Evolutionary conservation across 2,888 invertebrate species (phyloP), one percentile per base, ranked within the genome.

Genomic region (Cylindroiulus punctatus): DNA sequence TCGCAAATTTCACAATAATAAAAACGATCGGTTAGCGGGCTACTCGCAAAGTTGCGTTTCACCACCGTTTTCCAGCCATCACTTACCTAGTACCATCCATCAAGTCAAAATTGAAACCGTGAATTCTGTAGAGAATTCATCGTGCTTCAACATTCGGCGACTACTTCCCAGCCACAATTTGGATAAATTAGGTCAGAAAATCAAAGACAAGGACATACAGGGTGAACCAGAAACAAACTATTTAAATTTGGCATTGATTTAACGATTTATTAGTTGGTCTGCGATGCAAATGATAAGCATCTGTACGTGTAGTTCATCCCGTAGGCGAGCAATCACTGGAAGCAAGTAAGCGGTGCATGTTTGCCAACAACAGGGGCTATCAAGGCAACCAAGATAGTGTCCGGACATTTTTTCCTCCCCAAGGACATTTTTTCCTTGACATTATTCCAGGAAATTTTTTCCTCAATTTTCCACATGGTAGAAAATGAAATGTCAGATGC

Each of bases 251-350:
- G 57, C 7, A 17, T 14, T 17, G 57, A 57, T 7, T 57, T n/a
- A 57, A n/a, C 7, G n/a, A n/a, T n/a, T n/a, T n/a, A n/a, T n/a
- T n/a, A n/a, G n/a, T n/a, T n/a, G n/a, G n/a, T n/a, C n/a, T n/a
- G n/a, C n/a, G n/a, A n/a, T n/a, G n/a, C n/a, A n/a, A n/a, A n/a
- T n/a, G n/a, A n/a, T n/a, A n/a, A n/a, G n/a, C n/a, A n/a, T n/a
- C n/a, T n/a, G n/a, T n/a, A n/a, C n/a, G n/a, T 40, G 40, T 7
- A 8, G 40, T 4, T 40, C 40, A 7, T 40, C 57, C 57, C n/a
- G n/a, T 57, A n/a, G n/a, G 57, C n/a, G n/a, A 7, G 57, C 57
- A 57, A 57, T 57, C 57, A 57, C 57, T 57, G 57, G 8, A 47
- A 17, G 5, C 47, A 47, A 47, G 12, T 2, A 47, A 5, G 47